Percentiles rank a stretch among this genome's conserved stretches.
phyloP scores from a whole-genome alignment of 2,888 invertebrate species.

The Anticlea derivata region DNA sequence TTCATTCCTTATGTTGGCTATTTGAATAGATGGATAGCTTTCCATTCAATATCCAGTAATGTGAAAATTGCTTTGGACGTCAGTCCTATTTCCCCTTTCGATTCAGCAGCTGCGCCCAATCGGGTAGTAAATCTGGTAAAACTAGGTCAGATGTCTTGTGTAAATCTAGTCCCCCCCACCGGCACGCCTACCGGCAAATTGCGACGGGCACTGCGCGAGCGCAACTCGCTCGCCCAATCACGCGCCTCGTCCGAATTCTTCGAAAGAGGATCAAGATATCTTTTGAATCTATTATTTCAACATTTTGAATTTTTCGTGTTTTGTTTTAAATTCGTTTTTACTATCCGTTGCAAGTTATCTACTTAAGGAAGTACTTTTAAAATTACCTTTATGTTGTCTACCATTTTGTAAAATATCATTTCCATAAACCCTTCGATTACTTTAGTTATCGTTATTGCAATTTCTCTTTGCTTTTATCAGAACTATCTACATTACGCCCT shows the following conservation, averaged over 20 bases:
- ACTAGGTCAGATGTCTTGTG: constrained; percentile 38
- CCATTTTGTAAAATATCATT: constrained; percentile 2
- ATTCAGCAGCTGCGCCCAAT: constrained; percentile 27
- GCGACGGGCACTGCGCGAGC: constrained; percentile 58
- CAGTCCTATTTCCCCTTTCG: constrained; percentile 23
- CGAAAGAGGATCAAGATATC: constrained; percentile 57
- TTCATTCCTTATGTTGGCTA: constrained; percentile 5
- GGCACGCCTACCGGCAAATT: constrained; percentile 70
- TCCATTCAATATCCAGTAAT: constrained; percentile 19
- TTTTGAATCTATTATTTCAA: constrained; percentile 30
- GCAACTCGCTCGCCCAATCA: constrained; percentile 72
- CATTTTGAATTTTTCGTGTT: background rate
- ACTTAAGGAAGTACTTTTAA: too few species aligned
- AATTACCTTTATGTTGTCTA: too few species aligned
- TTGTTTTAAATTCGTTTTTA: too few species aligned
- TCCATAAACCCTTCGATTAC: constrained; percentile 6
- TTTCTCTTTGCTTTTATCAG: constrained; percentile 17
- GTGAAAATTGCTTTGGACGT: constrained; percentile 22
- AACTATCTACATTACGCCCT: constrained; percentile 22
- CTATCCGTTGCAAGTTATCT: too few species aligned
- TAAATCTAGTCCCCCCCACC: constrained; percentile 48
- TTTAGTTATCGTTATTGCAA: constrained; percentile 12
- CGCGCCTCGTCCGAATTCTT: constrained; percentile 38
- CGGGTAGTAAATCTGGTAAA: constrained; percentile 26
- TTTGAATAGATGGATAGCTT: constrained; percentile 7